Base-by-base conservation (phyloP, 2,888 invertebrate genomes). In the Ypsolopha scabrella region DNA sequence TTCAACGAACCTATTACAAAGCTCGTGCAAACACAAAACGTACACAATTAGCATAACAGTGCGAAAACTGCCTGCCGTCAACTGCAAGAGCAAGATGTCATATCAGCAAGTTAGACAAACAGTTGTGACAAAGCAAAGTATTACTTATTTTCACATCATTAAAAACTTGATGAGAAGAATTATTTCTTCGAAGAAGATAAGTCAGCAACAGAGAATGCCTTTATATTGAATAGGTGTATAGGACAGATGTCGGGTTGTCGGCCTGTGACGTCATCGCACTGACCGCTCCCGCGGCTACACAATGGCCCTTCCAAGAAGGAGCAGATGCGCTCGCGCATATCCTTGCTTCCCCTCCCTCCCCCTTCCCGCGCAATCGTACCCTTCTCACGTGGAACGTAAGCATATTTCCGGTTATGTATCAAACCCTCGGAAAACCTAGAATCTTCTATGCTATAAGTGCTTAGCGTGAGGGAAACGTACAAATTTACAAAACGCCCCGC, bases 221-320 rank as follows among this genome's bases (percentile, higher is more conserved):
- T n/a, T 47, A 37, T 47, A 36, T 53, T 57, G 54, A 39, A 57
- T 53, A 54, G 57, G 6, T 41, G 50, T 58, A 56, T 57, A 59
- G 65, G 71, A 63, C 66, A 69, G 68, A 57, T 57, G 70, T 71
- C 77, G 80, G 82, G 83, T 82, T 81, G 83, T 80, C 81, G 82
- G 82, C 80, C 82, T 68, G 83, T 86, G 85, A 86, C 86, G 85
- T 83, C 82, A 83, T 70, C 77, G 72, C 73, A 78, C 80, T 82
- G 82, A 80, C 82, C 81, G 79, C 80, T 79, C 67, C 68, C 73
- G 74, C 43, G 75, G 74, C 74, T 75, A 73, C 80, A 80, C 79
- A 80, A 79, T 78, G 76, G 80, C 72, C 81, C 80, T 85, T 82
- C 85, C 82, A 66, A 79, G 81, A 83, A 83, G 77, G 77, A 82